phyloP scores from a whole-genome alignment of 2,888 invertebrate species.

The Agriopis leucophaearia region DNA sequence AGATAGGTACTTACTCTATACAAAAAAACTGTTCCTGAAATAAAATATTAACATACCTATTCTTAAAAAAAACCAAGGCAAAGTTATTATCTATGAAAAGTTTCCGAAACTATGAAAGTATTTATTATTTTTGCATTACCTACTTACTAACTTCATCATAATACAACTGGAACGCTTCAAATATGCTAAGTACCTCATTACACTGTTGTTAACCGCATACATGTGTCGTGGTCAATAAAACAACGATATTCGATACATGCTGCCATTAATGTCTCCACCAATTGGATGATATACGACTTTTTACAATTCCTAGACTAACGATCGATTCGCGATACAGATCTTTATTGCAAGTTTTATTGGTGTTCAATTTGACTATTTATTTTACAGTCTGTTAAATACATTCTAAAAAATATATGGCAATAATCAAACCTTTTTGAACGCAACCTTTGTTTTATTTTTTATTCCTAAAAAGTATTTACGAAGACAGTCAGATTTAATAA shows the following conservation, averaged over 20 bases:
- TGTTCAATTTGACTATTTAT: constrained; percentile 51
- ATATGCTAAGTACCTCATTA: constrained; percentile 32
- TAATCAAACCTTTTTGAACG: constrained; percentile 17
- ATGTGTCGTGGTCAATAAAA: constrained; percentile 53
- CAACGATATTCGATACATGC: constrained; percentile 66
- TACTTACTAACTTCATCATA: no score
- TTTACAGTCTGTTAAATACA: constrained; percentile 29
- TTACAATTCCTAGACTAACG: constrained; percentile 60
- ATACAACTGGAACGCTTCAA: not conserved
- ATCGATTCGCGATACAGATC: constrained; percentile 62
- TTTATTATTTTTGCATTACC: no score
- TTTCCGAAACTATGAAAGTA: no score
- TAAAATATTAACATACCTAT: no score
- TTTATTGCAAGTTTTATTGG: constrained; percentile 68
- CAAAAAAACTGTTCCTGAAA: no score
- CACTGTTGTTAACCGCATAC: constrained; percentile 53
- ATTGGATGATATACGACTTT: constrained; percentile 78
- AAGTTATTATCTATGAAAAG: no score
- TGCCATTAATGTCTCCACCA: constrained; percentile 69
- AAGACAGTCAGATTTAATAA: constrained; percentile 14
- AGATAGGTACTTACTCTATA: no score
- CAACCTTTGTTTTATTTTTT: constrained; percentile 16
- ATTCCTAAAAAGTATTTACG: not conserved
- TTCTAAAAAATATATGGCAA: constrained; percentile 1
- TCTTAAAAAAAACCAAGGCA: no score